Percentiles rank a stretch among this genome's conserved stretches.
Evolutionary conservation across 2,113 vertebrate species (phyloP).

Genomic region (Onychorhynchus coronatus): DNA sequence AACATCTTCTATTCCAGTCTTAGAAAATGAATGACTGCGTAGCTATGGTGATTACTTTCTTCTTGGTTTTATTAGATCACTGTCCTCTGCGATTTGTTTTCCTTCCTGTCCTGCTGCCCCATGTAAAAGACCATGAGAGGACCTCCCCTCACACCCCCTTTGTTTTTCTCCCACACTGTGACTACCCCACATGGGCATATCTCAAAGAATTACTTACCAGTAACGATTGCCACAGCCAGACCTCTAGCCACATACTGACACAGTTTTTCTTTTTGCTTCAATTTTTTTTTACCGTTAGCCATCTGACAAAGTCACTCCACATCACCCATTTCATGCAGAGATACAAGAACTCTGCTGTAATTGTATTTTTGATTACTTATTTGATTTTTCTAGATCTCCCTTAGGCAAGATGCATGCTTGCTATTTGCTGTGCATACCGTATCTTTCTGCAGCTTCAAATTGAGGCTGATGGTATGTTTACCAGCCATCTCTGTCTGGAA

Average conservation of each 20-base stretch:
- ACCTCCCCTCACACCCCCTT: background rate
- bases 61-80: constrained; percentile 23
- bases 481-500: background rate
- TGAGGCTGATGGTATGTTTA: background rate
- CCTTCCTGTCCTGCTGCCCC: background rate
- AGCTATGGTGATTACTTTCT: background rate
- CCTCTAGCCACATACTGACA: background rate
- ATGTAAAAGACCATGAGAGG: background rate
- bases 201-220: background rate
- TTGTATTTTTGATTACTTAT: background rate
- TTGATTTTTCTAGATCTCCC: background rate
- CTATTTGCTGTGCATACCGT: background rate
- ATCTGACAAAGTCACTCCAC: background rate
- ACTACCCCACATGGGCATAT: background rate
- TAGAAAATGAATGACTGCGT: background rate
- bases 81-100: constrained; percentile 11
- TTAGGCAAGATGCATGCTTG: background rate
- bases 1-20: background rate
- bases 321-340: background rate
- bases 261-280: background rate
- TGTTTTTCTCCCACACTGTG: background rate
- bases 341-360: background rate
- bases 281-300: background rate
- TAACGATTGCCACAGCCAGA: background rate
- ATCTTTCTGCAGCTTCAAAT: background rate